These are phyloP conservation scores for Neodiprion lecontei DNA, from an alignment of 1,140 invertebrate genomes.

Conservation along the genomic window DNA sequence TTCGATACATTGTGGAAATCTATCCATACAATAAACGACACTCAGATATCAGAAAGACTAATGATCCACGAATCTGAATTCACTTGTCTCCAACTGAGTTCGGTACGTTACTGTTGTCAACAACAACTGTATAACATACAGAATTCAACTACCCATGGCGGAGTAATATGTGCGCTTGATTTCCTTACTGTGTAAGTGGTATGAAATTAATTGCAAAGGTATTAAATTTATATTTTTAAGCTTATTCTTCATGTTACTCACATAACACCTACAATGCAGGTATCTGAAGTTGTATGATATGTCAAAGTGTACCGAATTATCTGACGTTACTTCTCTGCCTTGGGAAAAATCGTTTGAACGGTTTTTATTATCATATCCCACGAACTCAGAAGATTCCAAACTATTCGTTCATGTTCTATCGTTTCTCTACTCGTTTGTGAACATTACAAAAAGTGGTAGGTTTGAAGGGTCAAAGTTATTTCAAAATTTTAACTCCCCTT, in stretches of 20 bases:
- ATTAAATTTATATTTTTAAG: too few species aligned
- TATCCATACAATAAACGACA: conserved; percentile 35
- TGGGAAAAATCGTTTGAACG: conserved; percentile 67
- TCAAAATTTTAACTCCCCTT: not conserved
- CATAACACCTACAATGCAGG: conserved; percentile 25
- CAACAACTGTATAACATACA: conserved; percentile 65
- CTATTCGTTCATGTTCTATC: conserved; percentile 65
- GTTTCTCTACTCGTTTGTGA: conserved; percentile 62
- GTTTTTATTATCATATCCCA: conserved; percentile 67
- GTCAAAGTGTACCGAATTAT: conserved; percentile 32
- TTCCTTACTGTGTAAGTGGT: conserved; percentile 63
- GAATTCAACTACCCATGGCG: conserved; percentile 67
- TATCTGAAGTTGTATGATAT: conserved; percentile 48
- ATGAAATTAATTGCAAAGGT: not conserved
- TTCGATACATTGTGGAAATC: conserved; percentile 44
- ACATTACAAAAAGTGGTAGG: conserved; percentile 35
- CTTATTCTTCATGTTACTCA: not conserved
- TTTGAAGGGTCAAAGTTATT: not conserved
- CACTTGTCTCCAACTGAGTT: conserved; percentile 55
- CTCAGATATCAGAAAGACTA: conserved; percentile 41
- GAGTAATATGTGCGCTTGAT: conserved; percentile 62
- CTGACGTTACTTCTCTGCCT: conserved; percentile 58
- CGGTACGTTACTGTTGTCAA: conserved; percentile 58
- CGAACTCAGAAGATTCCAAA: conserved; percentile 65
- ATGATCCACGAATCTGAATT: conserved; percentile 60